Evolutionary conservation across 2,113 vertebrate species (phyloP).

Genomic region (Otocyon megalotis): DNA sequence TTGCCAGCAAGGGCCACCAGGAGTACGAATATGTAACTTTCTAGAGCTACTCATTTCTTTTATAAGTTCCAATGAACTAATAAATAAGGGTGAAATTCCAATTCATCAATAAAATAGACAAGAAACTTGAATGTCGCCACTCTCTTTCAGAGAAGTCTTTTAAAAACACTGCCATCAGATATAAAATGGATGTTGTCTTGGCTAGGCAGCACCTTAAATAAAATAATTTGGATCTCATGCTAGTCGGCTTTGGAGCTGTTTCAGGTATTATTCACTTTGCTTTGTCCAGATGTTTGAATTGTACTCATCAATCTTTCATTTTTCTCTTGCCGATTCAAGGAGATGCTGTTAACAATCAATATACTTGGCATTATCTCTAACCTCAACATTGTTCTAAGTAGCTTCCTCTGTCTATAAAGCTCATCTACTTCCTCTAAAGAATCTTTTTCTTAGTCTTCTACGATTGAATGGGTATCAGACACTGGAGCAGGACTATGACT

Average conservation of each 20-base stretch:
- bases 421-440: neutral
- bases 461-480: neutral
- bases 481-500: neutral
- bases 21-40: constrained; percentile 18
- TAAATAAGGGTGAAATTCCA: constrained; percentile 26
- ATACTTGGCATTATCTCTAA: neutral
- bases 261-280: neutral
- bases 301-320: constrained; percentile 26
- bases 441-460: neutral
- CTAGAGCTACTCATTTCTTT: constrained; percentile 26
- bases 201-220: constrained; percentile 45
- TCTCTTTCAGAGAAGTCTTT: neutral
- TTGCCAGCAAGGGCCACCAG: constrained; percentile 58
- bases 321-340: constrained; percentile 26
- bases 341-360: neutral
- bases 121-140: neutral
- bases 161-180: constrained; percentile 8
- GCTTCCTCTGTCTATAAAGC: neutral
- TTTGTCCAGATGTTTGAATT: constrained; percentile 62
- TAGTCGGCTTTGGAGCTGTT: constrained; percentile 32
- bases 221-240: neutral
- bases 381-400: neutral
- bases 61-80: constrained; percentile 31
- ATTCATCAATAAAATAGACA: constrained; percentile 31
- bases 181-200: constrained; percentile 1